These are phyloP conservation scores for Pseudomugil gertrudae DNA, from an alignment of 2,797 vertebrate species.

Conservation along the genomic window DNA sequence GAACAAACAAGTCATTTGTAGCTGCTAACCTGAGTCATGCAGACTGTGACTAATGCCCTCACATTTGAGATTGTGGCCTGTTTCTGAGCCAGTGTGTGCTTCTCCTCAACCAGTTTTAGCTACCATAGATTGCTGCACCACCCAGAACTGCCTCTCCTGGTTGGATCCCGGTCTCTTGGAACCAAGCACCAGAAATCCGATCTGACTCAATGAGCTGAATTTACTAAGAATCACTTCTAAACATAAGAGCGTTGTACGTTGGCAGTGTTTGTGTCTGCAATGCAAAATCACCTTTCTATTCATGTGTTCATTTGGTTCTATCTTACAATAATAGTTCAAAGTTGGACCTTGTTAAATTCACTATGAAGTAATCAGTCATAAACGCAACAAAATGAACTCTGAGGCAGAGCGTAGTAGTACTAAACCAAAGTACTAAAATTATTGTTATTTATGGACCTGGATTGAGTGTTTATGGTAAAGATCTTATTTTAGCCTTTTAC, in stretches of 20 bases:
- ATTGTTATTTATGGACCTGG: constrained; percentile 6
- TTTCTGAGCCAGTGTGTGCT: neutral
- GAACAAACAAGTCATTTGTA: constrained; percentile 5
- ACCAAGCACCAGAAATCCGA: too few relatives aligned
- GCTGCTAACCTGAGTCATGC: constrained; percentile 22
- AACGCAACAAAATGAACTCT: constrained; percentile 11
- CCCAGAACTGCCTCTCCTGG: too few relatives aligned
- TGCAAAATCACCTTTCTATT: constrained; percentile 25
- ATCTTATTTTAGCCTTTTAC: too few relatives aligned
- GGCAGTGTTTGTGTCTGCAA: constrained; percentile 35
- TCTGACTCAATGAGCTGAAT: neutral
- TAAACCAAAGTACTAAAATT: neutral
- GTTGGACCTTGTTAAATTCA: constrained; percentile 55
- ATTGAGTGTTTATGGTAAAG: neutral
- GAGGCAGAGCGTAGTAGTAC: too few relatives aligned
- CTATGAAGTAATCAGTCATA: too few relatives aligned
- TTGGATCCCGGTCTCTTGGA: too few relatives aligned
- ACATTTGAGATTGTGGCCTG: neutral
- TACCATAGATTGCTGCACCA: too few relatives aligned
- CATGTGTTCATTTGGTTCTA: constrained; percentile 30
- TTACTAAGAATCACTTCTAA: constrained; percentile 38
- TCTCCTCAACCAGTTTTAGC: neutral
- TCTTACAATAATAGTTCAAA: constrained; percentile 60
- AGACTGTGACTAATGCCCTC: constrained; percentile 13
- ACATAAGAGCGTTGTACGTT: constrained; percentile 23